Percentiles rank a stretch among this genome's conserved stretches.
Conservation (phyloP, 2,888 invertebrate genomes). For the Diloba caeruleocephala region DNA sequence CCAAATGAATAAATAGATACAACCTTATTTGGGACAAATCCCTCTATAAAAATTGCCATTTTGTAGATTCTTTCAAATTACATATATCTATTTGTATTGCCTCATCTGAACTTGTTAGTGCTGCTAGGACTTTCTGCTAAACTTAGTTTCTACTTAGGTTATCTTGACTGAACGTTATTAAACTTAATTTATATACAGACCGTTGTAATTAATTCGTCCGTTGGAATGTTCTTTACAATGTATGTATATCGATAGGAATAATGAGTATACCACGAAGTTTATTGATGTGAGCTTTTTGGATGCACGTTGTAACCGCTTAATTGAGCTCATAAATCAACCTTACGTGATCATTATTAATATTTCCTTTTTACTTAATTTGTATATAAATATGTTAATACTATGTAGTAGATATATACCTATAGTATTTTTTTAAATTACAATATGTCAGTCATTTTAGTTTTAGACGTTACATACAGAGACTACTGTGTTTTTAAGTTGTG, state of each 20-base stretch:
- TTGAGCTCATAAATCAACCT: conserved; percentile 6
- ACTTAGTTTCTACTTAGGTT: conserved; percentile 14
- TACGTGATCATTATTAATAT: not conserved
- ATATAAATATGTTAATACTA: too few relatives aligned
- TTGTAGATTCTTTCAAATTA: conserved; percentile 60
- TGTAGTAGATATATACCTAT: too few relatives aligned
- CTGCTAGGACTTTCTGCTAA: conserved; percentile 10
- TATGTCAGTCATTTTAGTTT: conserved; percentile 27
- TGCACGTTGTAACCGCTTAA: conserved; percentile 1
- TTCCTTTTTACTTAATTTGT: not conserved
- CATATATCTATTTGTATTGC: conserved; percentile 51
- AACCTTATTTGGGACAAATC: conserved; percentile 81
- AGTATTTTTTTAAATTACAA: too few relatives aligned
- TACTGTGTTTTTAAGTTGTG: conserved; percentile 43
- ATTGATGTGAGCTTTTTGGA: conserved; percentile 1
- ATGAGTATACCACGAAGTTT: not conserved
- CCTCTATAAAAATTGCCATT: conserved; percentile 75
- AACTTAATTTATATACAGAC: conserved; percentile 16
- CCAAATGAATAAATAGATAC: conserved; percentile 83
- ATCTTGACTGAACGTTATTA: conserved; percentile 27
- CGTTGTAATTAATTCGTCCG: conserved; percentile 15
- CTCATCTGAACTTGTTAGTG: conserved; percentile 46
- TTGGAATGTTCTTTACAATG: conserved; percentile 7
- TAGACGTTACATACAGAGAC: conserved; percentile 28
- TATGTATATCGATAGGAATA: conserved; percentile 1